Base-by-base conservation (phyloP, 1,140 invertebrate species). In the Hormaphis cornu region DNA sequence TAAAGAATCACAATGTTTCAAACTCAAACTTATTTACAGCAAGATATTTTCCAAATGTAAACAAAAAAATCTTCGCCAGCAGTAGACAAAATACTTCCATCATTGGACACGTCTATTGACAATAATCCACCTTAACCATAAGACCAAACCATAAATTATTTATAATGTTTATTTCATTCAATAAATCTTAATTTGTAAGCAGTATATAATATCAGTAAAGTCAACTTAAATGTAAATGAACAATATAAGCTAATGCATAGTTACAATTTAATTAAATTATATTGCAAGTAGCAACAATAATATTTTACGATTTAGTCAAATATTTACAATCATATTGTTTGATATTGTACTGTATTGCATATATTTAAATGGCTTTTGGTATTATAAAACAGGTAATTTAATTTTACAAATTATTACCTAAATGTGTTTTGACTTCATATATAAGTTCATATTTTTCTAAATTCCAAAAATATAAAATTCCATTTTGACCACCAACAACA, bases 341-440 rank as follows among this genome's bases (percentile, higher is more conserved):
- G 24, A 48, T 48, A 48, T 22, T 52, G 3, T n/a, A 6, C 14
- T 50, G 14, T 50, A 26, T 24, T 50, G 20, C 2, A 50, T 24
- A 24, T 50, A 22, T 24, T 26, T 12, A 16, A 22, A 50, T n/a
- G n/a, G n/a, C n/a, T n/a, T n/a, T n/a, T n/a, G n/a, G 1, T 26
- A 50, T 2, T 14, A 50, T 50, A 22, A 22, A 4, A 16, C 12
- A 50, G 26, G 3, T 50, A 50, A 10, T 26, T 24, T 14, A 4
- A 26, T 50, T 50, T 24, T 50, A 16, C 12, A 22, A 20, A 20
- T 37, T 58, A 8, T 9, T 61, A 61, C 58, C 71, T 18, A 71
- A 40, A 56, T 72, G 58, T 58, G 70, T 24, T 50, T 72, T 35
- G 9, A 59, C 56, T 73, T 73, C 58, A 37, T 70, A 54, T 42